A percentile compares a stretch with the other conserved stretches of the same genome.
These are phyloP conservation scores for Mesocentrotus franciscanus DNA, from an alignment of 53 echinoderm and acorn worm genomes.

Conservation along the genomic window DNA sequence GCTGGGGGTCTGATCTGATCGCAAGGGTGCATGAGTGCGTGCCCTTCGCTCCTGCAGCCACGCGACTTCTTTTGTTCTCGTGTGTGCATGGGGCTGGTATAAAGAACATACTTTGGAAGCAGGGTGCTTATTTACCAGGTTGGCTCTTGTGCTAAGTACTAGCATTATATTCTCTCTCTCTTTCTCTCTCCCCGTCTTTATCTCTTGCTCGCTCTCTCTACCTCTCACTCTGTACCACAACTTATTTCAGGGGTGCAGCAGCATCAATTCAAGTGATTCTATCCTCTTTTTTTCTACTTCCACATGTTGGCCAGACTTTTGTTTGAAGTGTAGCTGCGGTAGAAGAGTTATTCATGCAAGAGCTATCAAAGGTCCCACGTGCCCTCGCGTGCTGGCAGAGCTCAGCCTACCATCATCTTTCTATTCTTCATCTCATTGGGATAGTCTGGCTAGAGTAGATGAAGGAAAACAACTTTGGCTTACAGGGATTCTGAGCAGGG, in stretches of 20 bases:
- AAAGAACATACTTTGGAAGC: conserved; percentile 35
- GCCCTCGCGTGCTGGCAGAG: conserved; percentile 62
- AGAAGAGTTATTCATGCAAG: conserved; percentile 42
- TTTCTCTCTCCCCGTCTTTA: conserved; percentile 15
- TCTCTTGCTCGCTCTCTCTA: no score
- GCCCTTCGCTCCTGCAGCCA: conserved; percentile 33
- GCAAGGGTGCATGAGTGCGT: not conserved
- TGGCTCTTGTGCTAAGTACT: conserved; percentile 28
- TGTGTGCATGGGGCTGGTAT: not conserved
- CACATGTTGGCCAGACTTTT: conserved; percentile 50
- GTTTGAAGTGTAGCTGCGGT: conserved; percentile 61
- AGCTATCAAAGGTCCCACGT: conserved; percentile 56
- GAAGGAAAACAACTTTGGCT: conserved; percentile 37
- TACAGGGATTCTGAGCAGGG: not conserved
- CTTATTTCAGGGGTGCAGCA: conserved; percentile 32
- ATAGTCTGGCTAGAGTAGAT: conserved; percentile 2
- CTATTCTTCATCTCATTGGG: conserved; percentile 16
- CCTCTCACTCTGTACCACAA: not conserved
- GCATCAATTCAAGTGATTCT: not conserved
- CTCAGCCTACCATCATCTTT: conserved; percentile 7
- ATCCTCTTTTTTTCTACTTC: conserved; percentile 12
- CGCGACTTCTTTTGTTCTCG: conserved; percentile 65
- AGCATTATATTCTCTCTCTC: conserved; percentile 46
- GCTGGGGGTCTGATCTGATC: conserved; percentile 18
- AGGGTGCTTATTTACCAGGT: conserved; percentile 6